Percentiles rank a stretch among this genome's conserved stretches.
These are phyloP conservation scores for Ariolimax columbianus DNA, from an alignment of 2,888 invertebrate species.

Conservation along the genomic window DNA sequence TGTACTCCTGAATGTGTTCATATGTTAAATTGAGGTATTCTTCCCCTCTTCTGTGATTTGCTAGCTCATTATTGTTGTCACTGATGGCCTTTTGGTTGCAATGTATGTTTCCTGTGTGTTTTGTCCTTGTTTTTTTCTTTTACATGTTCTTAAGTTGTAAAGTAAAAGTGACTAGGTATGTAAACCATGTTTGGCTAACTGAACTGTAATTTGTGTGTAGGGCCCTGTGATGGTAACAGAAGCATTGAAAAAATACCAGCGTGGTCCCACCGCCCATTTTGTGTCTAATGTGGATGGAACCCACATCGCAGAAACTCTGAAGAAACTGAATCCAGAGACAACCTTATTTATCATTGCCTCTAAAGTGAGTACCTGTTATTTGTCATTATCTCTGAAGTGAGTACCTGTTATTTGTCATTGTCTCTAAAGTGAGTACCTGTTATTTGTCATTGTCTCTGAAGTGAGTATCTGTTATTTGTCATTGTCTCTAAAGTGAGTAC, in stretches of 20 bases:
- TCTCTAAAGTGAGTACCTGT: constrained; percentile 86
- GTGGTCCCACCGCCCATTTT: constrained; percentile 93
- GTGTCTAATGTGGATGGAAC: constrained; percentile 99
- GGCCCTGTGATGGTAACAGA: constrained; percentile 99
- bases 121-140: too few species aligned
- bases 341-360: constrained; percentile 98
- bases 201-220: constrained; percentile 78
- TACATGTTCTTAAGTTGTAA: too few species aligned
- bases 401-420: constrained; percentile 89
- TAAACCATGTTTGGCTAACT: too few species aligned
- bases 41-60: too few species aligned
- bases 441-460: constrained; percentile 98
- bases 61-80: too few species aligned
- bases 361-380: constrained; percentile 84
- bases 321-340: constrained; percentile 93
- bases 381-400: constrained; percentile 95
- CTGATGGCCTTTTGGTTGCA: too few species aligned
- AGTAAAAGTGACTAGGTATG: too few species aligned
- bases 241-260: constrained; percentile 90
- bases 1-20: too few species aligned
- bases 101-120: too few species aligned
- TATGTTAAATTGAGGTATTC: too few species aligned
- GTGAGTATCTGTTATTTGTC: constrained; percentile 66
- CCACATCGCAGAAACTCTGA: constrained; percentile 94
- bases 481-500: too few species aligned